A percentile compares a stretch with the other conserved stretches of the same genome.
These are phyloP conservation scores for Aplocera efformata DNA, from an alignment of 2,888 invertebrate genomes.

Conservation along the genomic window DNA sequence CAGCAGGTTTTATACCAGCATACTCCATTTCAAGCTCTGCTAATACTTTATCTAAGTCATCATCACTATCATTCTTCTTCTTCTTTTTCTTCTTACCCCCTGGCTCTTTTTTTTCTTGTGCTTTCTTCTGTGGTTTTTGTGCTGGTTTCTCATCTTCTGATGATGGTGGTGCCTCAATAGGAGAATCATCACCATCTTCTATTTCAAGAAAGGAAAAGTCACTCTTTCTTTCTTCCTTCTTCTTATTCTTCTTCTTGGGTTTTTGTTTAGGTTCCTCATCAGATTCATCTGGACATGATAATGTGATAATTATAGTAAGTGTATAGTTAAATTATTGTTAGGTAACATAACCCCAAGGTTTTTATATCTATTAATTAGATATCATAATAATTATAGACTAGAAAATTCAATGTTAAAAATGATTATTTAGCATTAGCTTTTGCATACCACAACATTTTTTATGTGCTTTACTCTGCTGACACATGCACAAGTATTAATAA, in stretches of 20 bases:
- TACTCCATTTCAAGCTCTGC: slow-evolving; percentile 39
- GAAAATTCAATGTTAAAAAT: no score
- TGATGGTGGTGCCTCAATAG: slow-evolving; percentile 62
- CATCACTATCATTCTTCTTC: slow-evolving; percentile 88
- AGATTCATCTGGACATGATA: slow-evolving; percentile 52
- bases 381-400: no score
- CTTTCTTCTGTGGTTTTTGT: slow-evolving; percentile 58
- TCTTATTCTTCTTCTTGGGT: slow-evolving; percentile 60
- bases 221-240: slow-evolving; percentile 74
- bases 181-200: slow-evolving; percentile 81
- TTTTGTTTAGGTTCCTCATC: slow-evolving; percentile 71
- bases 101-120: slow-evolving; percentile 64
- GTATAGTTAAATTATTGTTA: neutral
- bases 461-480: no score
- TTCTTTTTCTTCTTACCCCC: slow-evolving; percentile 87
- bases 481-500: no score
- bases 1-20: slow-evolving; percentile 79
- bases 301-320: slow-evolving; percentile 1
- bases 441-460: no score
- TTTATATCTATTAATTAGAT: no score
- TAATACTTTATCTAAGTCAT: slow-evolving; percentile 90
- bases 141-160: slow-evolving; percentile 69
- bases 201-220: slow-evolving; percentile 85
- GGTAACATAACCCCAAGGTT: no score
- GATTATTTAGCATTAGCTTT: no score